Evolutionary conservation across 2,797 vertebrate species (phyloP).

Genomic region (Arvicola amphibius): DNA sequence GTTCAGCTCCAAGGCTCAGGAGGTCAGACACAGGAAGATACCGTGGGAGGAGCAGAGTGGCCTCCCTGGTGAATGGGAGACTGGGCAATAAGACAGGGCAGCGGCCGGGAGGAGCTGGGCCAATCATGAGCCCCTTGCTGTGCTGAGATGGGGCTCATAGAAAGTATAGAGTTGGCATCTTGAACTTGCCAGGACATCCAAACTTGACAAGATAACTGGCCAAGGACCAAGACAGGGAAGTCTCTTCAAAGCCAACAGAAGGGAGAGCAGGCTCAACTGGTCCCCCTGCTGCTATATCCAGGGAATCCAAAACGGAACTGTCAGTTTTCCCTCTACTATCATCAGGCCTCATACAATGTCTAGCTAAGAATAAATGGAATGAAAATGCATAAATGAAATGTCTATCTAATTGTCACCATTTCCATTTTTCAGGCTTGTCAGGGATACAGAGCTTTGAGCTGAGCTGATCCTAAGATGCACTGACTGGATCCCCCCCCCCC

Average conservation of each 20-base stretch:
- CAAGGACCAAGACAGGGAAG: not conserved
- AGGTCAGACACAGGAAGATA: too few relatives aligned
- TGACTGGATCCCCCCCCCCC: too few relatives aligned
- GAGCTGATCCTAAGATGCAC: not conserved
- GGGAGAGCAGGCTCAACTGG: not conserved
- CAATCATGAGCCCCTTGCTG: not conserved
- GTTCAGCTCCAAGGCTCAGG: not conserved
- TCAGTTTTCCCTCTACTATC: not conserved
- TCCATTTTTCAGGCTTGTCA: not conserved
- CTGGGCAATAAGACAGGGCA: not conserved
- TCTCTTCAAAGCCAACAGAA: not conserved
- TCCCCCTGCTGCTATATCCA: not conserved
- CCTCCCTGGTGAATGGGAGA: not conserved
- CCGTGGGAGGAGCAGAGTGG: not conserved
- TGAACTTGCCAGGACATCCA: not conserved
- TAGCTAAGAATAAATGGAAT: not conserved
- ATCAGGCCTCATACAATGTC: not conserved
- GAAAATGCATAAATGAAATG: not conserved
- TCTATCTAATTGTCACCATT: not conserved
- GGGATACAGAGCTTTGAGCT: not conserved
- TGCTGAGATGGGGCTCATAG: not conserved
- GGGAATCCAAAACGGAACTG: not conserved
- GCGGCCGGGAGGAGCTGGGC: not conserved
- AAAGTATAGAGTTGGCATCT: accelerated
- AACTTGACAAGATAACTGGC: not conserved